phyloP scores from a whole-genome alignment of 2,113 vertebrate genomes.

The Platysternon megacephalum region DNA sequence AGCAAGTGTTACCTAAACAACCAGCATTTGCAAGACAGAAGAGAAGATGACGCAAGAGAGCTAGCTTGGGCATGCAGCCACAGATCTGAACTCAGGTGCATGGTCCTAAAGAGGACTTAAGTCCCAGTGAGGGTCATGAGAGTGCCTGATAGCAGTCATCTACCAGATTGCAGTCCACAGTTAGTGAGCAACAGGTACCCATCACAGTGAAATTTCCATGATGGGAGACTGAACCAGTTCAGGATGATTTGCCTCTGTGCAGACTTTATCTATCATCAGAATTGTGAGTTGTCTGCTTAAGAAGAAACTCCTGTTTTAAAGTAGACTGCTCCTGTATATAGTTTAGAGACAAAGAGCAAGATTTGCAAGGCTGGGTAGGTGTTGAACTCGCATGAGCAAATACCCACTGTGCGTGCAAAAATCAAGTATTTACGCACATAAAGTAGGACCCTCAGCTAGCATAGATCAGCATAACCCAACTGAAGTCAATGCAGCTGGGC shows the following conservation, averaged over 20 bases:
- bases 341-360: neutral
- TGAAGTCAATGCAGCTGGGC: fast-evolving
- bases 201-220: fast-evolving
- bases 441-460: neutral
- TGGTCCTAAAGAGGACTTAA: neutral
- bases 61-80: fast-evolving
- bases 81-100: fast-evolving
- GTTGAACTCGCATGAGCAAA: neutral
- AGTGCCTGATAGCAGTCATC: fast-evolving
- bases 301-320: neutral
- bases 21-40: neutral
- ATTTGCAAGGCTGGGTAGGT: neutral
- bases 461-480: fast-evolving
- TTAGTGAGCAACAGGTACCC: neutral
- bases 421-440: neutral
- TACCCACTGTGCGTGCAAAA: fast-evolving
- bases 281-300: neutral
- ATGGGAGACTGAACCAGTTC: neutral
- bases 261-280: fast-evolving
- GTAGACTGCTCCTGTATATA: neutral
- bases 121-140: neutral
- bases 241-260: fast-evolving
- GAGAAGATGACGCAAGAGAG: fast-evolving
- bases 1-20: fast-evolving
- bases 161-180: neutral